These are phyloP conservation scores for Mongoloraphidia duomilia DNA, from an alignment of 2,888 invertebrate genomes.

Conservation along the genomic window DNA sequence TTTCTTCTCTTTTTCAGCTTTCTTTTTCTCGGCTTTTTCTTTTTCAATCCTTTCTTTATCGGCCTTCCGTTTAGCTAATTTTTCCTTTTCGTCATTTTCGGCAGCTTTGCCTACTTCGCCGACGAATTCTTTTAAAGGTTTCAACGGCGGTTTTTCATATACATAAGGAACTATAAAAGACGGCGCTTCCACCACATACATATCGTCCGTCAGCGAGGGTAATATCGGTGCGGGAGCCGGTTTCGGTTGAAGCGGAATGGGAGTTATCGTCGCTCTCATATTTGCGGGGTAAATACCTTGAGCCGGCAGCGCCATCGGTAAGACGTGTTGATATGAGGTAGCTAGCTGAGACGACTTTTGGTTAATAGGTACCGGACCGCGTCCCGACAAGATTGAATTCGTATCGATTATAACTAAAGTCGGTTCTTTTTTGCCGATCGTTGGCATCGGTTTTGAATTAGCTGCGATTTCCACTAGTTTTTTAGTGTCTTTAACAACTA, in stretches of 20 bases:
- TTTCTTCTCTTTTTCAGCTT: slow-evolving; percentile 19
- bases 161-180: slow-evolving; percentile 89
- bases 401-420: slow-evolving; percentile 68
- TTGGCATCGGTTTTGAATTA: slow-evolving; percentile 32
- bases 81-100: slow-evolving; percentile 42
- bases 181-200: slow-evolving; percentile 85
- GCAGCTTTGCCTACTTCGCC: slow-evolving; percentile 46
- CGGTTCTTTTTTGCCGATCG: slow-evolving; percentile 49
- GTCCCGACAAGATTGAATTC: slow-evolving; percentile 51
- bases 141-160: slow-evolving; percentile 76
- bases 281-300: slow-evolving; percentile 50
- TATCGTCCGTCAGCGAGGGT: slow-evolving; percentile 77
- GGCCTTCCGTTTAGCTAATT: slow-evolving; percentile 32
- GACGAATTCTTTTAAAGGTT: slow-evolving; percentile 61
- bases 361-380: slow-evolving; percentile 39
- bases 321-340: slow-evolving; percentile 28
- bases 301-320: slow-evolving; percentile 38
- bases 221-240: slow-evolving; percentile 35
- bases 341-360: slow-evolving; percentile 24
- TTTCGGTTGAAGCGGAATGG: slow-evolving; percentile 30
- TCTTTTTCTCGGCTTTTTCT: slow-evolving; percentile 23
- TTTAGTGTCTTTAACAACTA: slow-evolving; percentile 59
- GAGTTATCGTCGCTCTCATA: slow-evolving; percentile 41
- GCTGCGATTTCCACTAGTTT: slow-evolving; percentile 53
- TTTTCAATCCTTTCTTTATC: slow-evolving; percentile 21